These are phyloP conservation scores for Cotesia chilonis DNA, from an alignment of 1,140 invertebrate species.

Conservation along the genomic window DNA sequence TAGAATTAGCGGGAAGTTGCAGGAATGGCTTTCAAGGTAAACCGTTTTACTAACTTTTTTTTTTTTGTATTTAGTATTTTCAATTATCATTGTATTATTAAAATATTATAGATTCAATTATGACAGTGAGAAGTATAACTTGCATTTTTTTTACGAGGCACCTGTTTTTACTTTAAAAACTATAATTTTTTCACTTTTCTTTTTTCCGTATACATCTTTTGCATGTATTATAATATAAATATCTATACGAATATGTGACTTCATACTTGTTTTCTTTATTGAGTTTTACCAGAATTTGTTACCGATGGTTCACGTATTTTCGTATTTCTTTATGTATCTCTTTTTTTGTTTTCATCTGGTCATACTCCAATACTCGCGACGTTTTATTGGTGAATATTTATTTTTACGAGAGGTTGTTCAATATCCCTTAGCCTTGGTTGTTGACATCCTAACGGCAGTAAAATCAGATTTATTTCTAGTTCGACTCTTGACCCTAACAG, in stretches of 20 bases:
- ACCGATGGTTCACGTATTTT: conserved; percentile 27
- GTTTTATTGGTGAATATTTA: conserved; percentile 25
- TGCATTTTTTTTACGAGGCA: too few species aligned
- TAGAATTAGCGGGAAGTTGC: too few species aligned
- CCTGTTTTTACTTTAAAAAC: too few species aligned
- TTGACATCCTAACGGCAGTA: conserved; percentile 28
- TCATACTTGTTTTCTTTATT: conserved; percentile 2
- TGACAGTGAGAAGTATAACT: too few species aligned
- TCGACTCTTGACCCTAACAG: conserved; percentile 19
- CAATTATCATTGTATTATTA: too few species aligned
- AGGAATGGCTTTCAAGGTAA: too few species aligned
- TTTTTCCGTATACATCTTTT: too few species aligned
- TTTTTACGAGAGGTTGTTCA: conserved; percentile 35
- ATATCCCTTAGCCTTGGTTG: conserved; percentile 25
- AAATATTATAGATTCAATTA: too few species aligned
- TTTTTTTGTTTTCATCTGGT: conserved; percentile 13
- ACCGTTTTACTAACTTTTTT: too few species aligned
- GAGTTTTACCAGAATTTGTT: not conserved
- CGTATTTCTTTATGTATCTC: conserved; percentile 3
- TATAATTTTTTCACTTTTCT: too few species aligned
- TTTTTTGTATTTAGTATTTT: too few species aligned
- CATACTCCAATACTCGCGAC: conserved; percentile 6
- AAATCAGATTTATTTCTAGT: conserved; percentile 40
- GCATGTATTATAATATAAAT: not conserved
- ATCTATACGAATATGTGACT: not conserved